Base-by-base conservation (phyloP, 2,113 vertebrate species). In the Clupea harengus region DNA sequence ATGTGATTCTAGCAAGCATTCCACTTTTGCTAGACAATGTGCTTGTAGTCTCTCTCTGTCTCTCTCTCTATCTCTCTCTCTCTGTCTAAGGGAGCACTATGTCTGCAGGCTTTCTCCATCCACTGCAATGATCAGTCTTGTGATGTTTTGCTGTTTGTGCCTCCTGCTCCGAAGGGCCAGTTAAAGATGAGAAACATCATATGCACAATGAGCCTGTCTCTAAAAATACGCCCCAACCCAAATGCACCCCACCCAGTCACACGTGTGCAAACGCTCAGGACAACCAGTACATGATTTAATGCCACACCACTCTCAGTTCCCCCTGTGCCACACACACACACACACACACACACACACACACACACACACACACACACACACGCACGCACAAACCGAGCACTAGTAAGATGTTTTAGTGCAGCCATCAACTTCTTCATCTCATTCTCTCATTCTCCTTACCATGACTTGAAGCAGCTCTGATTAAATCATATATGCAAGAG, bases 221-320 rank as follows among this genome's bases (percentile, higher is more conserved):
- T 72, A 78, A 78, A 78, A 78, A 78, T 78, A 72, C 32, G 25
- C 72, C 72, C 72, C 32, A 11, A 4, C 10, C 28, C 3, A 39
- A 39, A 28, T 32, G 64, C 64, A 25, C 22, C n/a, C 28, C n/a
- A 25, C 28, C 2, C 9, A 32, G 25, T 28, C 25, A 75, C 67
- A 75, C 28, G 67, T 75, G 67, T 75, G 67, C 32, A 13, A 39
- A 39, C 10, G 67, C 13, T 75, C 10, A 13, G 67, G 28, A 75
- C 67, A 75, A 28, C 28, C 5, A 28, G 25, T 75, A 32, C 67
- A 75, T 75, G 25, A 32, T 75, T 9, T 64, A 64, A 64, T 25
- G 20, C 57, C 57, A 67, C 28, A 78, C 72, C 72, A 78, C 28
- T 78, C 72, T 32, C n/a, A 78, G 72, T 32, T 67, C 64, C 72